Evolutionary conservation across 1,140 invertebrate genomes (phyloP).

Genomic region (Phymastichus coffea): DNA sequence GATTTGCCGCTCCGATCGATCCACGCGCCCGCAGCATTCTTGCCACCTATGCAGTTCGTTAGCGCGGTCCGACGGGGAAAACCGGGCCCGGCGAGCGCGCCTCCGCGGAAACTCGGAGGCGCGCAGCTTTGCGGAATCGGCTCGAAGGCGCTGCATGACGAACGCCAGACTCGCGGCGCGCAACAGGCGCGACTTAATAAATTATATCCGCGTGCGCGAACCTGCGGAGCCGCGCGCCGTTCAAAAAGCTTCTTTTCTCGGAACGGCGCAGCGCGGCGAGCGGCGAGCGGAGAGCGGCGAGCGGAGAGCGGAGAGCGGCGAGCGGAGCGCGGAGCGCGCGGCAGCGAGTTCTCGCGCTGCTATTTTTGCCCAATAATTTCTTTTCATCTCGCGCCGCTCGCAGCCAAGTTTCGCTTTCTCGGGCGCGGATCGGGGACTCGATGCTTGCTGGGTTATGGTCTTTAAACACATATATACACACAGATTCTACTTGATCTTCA

Average conservation of each 20-base stretch:
- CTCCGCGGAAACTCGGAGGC: no score
- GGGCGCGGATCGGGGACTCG: background rate
- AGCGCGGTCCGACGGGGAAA: background rate
- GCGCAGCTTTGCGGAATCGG: no score
- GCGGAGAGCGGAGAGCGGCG: no score
- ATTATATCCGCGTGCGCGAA: constrained; percentile 45
- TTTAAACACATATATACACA: no score
- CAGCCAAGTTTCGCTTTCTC: background rate
- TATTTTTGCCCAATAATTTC: constrained; percentile 50
- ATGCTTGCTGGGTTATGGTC: no score
- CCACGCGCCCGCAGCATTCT: no score
- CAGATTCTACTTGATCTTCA: no score
- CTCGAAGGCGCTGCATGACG: no score
- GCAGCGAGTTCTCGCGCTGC: no score
- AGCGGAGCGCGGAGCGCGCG: no score
- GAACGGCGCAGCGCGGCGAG: constrained; percentile 33
- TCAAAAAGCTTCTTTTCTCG: constrained; percentile 53
- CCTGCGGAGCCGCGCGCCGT: constrained; percentile 32
- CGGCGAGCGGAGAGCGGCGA: no score
- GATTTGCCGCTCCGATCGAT: background rate
- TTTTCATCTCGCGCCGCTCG: constrained; percentile 38
- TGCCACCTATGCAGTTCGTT: background rate
- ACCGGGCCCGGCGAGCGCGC: background rate
- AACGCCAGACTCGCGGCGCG: constrained; percentile 25
- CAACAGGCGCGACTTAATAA: constrained; percentile 53